These are phyloP conservation scores for Amphimallon solstitiale DNA, from an alignment of 2,888 invertebrate genomes.

Conservation along the genomic window DNA sequence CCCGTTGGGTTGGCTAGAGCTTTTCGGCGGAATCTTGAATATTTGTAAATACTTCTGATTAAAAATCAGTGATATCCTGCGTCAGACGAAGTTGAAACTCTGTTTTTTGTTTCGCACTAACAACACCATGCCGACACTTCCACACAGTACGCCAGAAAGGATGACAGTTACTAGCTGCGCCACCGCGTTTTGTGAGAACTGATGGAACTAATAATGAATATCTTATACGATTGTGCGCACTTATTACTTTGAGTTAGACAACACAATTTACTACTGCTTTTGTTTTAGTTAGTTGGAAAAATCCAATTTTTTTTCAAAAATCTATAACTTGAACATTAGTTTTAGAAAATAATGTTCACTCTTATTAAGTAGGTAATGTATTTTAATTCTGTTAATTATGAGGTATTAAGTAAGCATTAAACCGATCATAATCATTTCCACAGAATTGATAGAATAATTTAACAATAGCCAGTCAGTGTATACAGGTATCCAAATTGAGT, in stretches of 20 bases:
- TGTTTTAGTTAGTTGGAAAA: too few relatives aligned
- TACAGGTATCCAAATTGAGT: too few relatives aligned
- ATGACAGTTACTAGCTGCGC: slow-evolving; percentile 35
- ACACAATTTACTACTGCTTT: not conserved
- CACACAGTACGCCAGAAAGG: slow-evolving; percentile 34
- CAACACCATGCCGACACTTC: slow-evolving; percentile 54
- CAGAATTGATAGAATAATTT: too few relatives aligned
- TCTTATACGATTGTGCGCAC: slow-evolving; percentile 23
- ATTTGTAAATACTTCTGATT: slow-evolving; percentile 65
- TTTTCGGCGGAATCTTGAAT: slow-evolving; percentile 85
- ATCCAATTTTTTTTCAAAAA: too few relatives aligned
- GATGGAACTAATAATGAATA: slow-evolving; percentile 12
- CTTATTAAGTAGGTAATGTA: too few relatives aligned
- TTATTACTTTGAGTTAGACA: slow-evolving; percentile 1
- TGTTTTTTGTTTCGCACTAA: slow-evolving; percentile 47
- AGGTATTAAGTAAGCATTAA: too few relatives aligned
- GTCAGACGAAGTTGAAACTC: slow-evolving; percentile 55
- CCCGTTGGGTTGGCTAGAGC: slow-evolving; percentile 82
- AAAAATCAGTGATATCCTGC: slow-evolving; percentile 57
- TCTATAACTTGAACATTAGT: too few relatives aligned
- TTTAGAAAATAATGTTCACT: too few relatives aligned
- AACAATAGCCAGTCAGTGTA: too few relatives aligned
- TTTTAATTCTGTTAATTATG: too few relatives aligned
- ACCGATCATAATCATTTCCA: too few relatives aligned
- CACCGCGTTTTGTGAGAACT: slow-evolving; percentile 2